Conservation (phyloP, 2,888 invertebrate genomes). For the Lasioglossum malachurum region DNA sequence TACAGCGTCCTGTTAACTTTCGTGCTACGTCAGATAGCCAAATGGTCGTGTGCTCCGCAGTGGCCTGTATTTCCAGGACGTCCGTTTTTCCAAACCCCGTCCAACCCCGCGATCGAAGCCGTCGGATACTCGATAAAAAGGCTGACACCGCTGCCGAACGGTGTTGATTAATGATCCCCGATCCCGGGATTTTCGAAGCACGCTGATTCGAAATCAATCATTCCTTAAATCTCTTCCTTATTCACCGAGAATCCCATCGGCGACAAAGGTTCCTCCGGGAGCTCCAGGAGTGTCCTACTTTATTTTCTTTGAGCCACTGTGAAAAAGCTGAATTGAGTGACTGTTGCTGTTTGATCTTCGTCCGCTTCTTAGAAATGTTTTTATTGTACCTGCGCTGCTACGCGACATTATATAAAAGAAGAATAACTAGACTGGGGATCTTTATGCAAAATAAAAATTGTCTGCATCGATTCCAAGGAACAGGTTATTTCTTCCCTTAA, state of each 20-base stretch:
- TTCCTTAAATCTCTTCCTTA: not conserved
- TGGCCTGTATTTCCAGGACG: slow-evolving; percentile 46
- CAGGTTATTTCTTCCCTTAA: no score
- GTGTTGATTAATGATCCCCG: slow-evolving; percentile 41
- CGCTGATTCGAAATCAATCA: slow-evolving; percentile 17
- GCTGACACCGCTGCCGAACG: slow-evolving; percentile 9
- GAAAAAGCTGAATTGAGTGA: not conserved
- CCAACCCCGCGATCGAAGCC: slow-evolving; percentile 23
- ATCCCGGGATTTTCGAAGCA: slow-evolving; percentile 3
- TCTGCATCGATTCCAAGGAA: no score
- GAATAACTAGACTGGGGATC: not conserved
- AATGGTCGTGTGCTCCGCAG: slow-evolving; percentile 39
- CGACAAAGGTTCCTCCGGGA: not conserved
- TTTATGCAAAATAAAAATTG: no score
- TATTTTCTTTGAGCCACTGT: not conserved
- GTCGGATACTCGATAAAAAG: slow-evolving; percentile 37
- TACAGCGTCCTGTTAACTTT: slow-evolving; percentile 61
- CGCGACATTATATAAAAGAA: not conserved
- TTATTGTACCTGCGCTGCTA: not conserved
- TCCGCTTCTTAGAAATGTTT: not conserved
- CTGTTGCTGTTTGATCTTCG: not conserved
- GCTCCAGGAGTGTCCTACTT: not conserved
- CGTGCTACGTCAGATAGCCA: slow-evolving; percentile 55
- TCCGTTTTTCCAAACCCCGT: slow-evolving; percentile 18
- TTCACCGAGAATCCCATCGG: not conserved